phyloP scores from a whole-genome alignment of 2,888 invertebrate species.

The Argyresthia goedartella region DNA sequence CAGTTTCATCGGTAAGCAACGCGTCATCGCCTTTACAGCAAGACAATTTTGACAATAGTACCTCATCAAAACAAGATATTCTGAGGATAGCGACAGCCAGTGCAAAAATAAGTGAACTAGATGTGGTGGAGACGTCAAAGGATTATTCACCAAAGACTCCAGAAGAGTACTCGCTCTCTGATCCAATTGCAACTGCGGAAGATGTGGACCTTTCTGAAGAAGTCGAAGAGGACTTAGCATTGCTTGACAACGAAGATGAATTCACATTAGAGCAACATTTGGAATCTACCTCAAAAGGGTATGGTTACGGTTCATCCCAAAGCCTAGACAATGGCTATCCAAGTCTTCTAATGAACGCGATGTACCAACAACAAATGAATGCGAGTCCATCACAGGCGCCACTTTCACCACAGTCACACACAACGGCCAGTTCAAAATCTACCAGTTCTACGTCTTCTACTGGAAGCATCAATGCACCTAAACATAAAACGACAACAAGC shows the following conservation, averaged over 20 bases:
- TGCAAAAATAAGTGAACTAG: constrained; percentile 62
- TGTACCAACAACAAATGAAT: constrained; percentile 72
- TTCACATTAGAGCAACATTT: constrained; percentile 72
- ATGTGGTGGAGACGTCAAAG: constrained; percentile 43
- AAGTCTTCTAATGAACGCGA: constrained; percentile 77
- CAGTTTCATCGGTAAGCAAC: constrained; percentile 70
- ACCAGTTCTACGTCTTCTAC: constrained; percentile 59
- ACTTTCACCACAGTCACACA: constrained; percentile 53
- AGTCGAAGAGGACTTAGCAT: constrained; percentile 80
- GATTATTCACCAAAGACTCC: constrained; percentile 60
- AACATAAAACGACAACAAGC: constrained; percentile 58
- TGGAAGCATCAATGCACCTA: constrained; percentile 53
- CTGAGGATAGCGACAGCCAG: constrained; percentile 73
- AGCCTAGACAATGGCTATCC: constrained; percentile 78
- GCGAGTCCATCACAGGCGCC: constrained; percentile 59
- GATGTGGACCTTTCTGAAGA: constrained; percentile 79
- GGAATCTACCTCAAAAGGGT: constrained; percentile 55
- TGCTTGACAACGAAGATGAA: constrained; percentile 82
- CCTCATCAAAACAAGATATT: constrained; percentile 75
- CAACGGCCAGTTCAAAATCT: constrained; percentile 45
- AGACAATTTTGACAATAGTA: constrained; percentile 37
- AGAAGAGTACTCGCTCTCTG: constrained; percentile 60
- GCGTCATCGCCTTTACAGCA: constrained; percentile 32
- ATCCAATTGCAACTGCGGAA: constrained; percentile 66
- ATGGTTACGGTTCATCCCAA: constrained; percentile 59